These are phyloP conservation scores for Strongylocentrotus purpuratus DNA, from an alignment of 35 echinoderm and acorn worm species.

Conservation along the genomic window DNA sequence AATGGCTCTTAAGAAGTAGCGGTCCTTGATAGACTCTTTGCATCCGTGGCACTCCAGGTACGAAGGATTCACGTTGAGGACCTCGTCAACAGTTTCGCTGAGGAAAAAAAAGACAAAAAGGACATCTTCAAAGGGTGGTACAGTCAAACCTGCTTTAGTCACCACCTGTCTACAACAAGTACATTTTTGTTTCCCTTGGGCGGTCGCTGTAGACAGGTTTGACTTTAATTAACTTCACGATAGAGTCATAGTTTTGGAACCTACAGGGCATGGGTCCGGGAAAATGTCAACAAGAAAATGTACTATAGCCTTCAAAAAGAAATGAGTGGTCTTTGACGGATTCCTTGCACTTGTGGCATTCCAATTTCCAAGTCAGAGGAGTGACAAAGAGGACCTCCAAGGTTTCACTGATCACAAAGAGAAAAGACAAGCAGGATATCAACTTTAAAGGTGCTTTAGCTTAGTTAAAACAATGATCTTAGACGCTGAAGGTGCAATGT, in stretches of 20 bases:
- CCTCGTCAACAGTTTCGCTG: constrained; percentile 94
- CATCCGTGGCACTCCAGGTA: constrained; percentile 76
- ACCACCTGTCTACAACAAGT: neutral
- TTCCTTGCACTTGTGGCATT: too few relatives aligned
- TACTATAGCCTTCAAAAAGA: too few relatives aligned
- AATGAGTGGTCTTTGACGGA: too few relatives aligned
- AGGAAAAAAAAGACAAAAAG: neutral
- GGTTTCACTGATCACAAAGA: neutral
- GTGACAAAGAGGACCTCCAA: too few relatives aligned
- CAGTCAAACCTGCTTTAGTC: too few relatives aligned
- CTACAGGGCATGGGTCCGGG: neutral
- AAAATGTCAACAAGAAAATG: neutral
- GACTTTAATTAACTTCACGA: neutral
- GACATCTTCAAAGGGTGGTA: neutral
- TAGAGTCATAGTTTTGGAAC: neutral
- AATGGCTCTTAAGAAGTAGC: constrained; percentile 81
- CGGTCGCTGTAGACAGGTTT: neutral
- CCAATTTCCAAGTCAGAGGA: too few relatives aligned
- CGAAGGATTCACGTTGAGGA: constrained; percentile 83
- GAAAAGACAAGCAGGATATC: neutral
- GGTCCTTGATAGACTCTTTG: constrained; percentile 78
- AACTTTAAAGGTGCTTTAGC: neutral
- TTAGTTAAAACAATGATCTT: neutral
- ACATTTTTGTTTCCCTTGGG: neutral
- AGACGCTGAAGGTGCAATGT: too few relatives aligned